A percentile compares a stretch with the other conserved stretches of the same genome.
phyloP scores from a whole-genome alignment of 2,113 vertebrate genomes.

The Alces alces region DNA sequence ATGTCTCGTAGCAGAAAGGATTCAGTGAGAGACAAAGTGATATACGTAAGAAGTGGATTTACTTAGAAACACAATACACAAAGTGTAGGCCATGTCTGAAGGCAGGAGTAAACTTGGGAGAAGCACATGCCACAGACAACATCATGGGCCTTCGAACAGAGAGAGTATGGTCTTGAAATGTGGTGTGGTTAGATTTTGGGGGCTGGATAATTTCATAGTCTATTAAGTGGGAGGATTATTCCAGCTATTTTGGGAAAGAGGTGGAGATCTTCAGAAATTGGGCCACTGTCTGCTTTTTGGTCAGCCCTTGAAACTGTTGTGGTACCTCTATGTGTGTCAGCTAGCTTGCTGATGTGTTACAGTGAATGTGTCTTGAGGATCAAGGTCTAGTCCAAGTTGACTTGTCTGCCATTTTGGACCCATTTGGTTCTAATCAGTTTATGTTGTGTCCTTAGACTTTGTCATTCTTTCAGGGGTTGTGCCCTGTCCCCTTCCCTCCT shows the following conservation, averaged over 20 bases:
- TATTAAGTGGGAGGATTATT: neutral
- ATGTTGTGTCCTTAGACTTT: neutral
- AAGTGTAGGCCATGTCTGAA: neutral
- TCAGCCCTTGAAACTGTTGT: neutral
- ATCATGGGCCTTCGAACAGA: neutral
- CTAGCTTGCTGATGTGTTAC: neutral
- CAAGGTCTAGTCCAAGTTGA: neutral
- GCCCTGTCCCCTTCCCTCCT: neutral
- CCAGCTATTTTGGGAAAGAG: neutral
- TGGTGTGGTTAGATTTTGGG: neutral
- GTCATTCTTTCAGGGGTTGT: neutral
- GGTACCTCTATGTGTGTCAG: neutral
- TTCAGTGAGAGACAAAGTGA: neutral
- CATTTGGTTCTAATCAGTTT: neutral
- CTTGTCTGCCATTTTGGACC: neutral
- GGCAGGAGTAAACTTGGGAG: neutral
- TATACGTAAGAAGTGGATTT: neutral
- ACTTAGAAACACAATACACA: neutral
- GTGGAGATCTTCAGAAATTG: neutral
- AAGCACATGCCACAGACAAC: neutral
- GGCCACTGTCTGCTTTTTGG: neutral
- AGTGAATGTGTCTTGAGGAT: neutral
- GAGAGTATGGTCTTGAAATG: neutral
- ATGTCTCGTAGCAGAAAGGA: neutral
- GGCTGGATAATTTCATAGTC: neutral